Percentiles rank a stretch among this genome's conserved stretches.
Evolutionary conservation across 2,888 invertebrate species (phyloP).

Genomic region (Drosophila birchii): DNA sequence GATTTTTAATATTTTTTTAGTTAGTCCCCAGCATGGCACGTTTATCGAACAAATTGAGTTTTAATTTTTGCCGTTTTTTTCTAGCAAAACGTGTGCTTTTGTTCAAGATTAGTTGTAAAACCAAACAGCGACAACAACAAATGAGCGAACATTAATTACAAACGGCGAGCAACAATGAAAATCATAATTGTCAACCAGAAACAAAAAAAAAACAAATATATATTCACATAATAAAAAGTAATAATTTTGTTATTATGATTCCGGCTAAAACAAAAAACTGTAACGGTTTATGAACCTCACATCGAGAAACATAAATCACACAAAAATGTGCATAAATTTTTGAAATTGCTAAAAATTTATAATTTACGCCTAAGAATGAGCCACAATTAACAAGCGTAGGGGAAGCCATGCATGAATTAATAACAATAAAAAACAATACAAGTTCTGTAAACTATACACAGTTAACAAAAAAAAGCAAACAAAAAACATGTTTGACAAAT

Average conservation of each 20-base stretch:
- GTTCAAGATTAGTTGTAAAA: slow-evolving; percentile 37
- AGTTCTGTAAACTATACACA: slow-evolving; percentile 26
- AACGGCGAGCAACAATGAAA: slow-evolving; percentile 39
- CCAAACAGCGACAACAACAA: slow-evolving; percentile 56
- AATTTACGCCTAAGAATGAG: slow-evolving; percentile 51
- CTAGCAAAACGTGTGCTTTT: slow-evolving; percentile 29
- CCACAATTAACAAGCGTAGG: slow-evolving; percentile 56
- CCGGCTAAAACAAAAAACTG: slow-evolving; percentile 65
- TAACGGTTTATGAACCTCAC: slow-evolving; percentile 65
- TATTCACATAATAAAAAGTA: slow-evolving; percentile 18
- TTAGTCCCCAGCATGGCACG: slow-evolving; percentile 31
- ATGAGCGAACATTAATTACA: slow-evolving; percentile 69
- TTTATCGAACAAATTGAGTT: slow-evolving; percentile 23
- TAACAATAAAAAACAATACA: slow-evolving; percentile 34
- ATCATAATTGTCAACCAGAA: slow-evolving; percentile 34
- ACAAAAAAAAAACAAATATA: slow-evolving; percentile 12
- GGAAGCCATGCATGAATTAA: slow-evolving; percentile 37
- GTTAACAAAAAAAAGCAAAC: slow-evolving; percentile 25
- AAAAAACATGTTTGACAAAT: slow-evolving; percentile 60
- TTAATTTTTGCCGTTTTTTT: slow-evolving; percentile 39
- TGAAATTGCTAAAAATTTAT: slow-evolving; percentile 53
- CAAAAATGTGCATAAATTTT: slow-evolving; percentile 54
- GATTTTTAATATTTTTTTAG: slow-evolving; percentile 4
- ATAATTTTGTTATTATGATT: slow-evolving; percentile 34
- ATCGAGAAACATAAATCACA: slow-evolving; percentile 65